Conservation (phyloP, 2,113 vertebrate species). For the Stictonetta naevosa region DNA sequence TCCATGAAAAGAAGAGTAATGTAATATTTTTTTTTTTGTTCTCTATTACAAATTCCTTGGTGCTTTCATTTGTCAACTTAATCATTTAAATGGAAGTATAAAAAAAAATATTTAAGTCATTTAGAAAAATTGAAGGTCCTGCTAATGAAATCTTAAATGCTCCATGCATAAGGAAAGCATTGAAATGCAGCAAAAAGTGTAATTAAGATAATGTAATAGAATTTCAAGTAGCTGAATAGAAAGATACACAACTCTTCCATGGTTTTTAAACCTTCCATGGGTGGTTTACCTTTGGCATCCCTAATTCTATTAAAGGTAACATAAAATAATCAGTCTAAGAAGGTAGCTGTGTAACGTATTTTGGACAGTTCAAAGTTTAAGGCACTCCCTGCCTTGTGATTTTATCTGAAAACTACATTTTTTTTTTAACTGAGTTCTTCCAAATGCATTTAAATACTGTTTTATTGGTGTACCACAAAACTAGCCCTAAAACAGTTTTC, state of each 20-base stretch:
- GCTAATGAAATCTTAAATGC: not conserved
- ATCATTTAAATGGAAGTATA: not conserved
- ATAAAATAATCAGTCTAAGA: not conserved
- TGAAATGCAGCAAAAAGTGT: not conserved
- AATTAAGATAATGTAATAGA: conserved; percentile 13
- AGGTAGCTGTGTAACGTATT: not conserved
- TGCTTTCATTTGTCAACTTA: not conserved
- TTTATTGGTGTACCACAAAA: not conserved
- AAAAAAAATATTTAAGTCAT: not conserved
- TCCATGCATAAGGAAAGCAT: not conserved
- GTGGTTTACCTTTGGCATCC: not conserved
- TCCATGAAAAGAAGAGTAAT: not conserved
- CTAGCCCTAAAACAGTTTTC: not conserved
- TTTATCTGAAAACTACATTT: not conserved
- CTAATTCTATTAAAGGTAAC: not conserved
- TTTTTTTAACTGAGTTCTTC: not conserved
- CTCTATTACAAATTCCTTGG: not conserved
- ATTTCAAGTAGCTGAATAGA: not conserved
- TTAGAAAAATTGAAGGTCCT: not conserved
- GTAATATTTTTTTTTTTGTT: not conserved
- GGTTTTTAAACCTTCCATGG: not conserved
- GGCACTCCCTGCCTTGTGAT: not conserved
- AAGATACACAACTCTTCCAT: not conserved
- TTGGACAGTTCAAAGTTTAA: not conserved
- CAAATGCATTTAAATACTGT: not conserved